Conservation (phyloP, 1,140 invertebrate genomes). For the Caenorhabditis tropicalis region DNA sequence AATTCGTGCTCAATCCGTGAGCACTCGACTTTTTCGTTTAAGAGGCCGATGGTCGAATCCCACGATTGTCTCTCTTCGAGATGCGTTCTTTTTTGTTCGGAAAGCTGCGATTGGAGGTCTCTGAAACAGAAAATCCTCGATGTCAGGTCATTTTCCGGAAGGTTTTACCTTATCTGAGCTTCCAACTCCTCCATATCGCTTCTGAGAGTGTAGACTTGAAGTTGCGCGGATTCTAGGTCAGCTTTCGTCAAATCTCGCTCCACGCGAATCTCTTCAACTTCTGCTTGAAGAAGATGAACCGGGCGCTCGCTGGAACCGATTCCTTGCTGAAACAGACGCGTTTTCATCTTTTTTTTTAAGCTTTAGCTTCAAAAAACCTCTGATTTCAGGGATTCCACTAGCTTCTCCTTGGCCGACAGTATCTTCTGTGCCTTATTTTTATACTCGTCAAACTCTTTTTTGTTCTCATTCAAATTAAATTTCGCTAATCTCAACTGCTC, state of each 20-base stretch:
- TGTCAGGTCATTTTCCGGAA: neutral
- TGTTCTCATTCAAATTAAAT: slow-evolving; percentile 55
- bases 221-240: slow-evolving; percentile 53
- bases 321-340: slow-evolving; percentile 19
- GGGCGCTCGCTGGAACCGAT: slow-evolving; percentile 34
- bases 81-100: slow-evolving; percentile 5
- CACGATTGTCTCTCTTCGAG: slow-evolving; percentile 45
- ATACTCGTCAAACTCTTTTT: slow-evolving; percentile 55
- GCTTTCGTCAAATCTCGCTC: slow-evolving; percentile 51
- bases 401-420: slow-evolving; percentile 52
- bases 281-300: slow-evolving; percentile 44
- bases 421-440: slow-evolving; percentile 57
- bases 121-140: neutral
- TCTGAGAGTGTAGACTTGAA: slow-evolving; percentile 50
- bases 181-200: slow-evolving; percentile 54
- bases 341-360: neutral
- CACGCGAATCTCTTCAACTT: slow-evolving; percentile 52
- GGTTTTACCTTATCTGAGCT: slow-evolving; percentile 35
- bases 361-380: too few species aligned
- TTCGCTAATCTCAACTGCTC: slow-evolving; percentile 54
- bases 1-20: slow-evolving; percentile 47
- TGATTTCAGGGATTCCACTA: slow-evolving; percentile 49
- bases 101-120: slow-evolving; percentile 7
- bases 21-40: slow-evolving; percentile 54
- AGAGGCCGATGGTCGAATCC: slow-evolving; percentile 20